Conservation (phyloP, 53 echinoderm and acorn worm species). For the Stichopus horrens region DNA sequence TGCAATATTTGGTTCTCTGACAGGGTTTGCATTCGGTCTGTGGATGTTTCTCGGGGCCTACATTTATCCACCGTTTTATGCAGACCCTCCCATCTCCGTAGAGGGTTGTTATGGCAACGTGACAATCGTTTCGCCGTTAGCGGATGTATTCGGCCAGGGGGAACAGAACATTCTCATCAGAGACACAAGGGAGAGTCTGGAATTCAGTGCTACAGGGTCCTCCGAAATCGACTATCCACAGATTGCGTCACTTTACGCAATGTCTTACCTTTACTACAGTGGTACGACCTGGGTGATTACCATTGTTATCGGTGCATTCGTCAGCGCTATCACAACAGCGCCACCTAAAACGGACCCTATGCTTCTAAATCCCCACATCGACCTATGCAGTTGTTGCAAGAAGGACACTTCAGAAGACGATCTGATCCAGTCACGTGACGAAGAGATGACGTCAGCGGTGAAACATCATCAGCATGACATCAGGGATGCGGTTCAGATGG, state of each 20-base stretch:
- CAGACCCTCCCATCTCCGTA: conserved; percentile 14
- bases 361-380: conserved; percentile 25
- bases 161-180: not conserved
- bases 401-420: not conserved
- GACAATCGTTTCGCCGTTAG: conserved; percentile 9
- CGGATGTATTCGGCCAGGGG: not conserved
- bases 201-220: not conserved
- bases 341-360: conserved; percentile 3
- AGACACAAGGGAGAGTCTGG: not conserved
- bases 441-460: not conserved
- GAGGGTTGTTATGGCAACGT: conserved; percentile 21
- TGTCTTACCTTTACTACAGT: conserved; percentile 49
- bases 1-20: conserved; percentile 22
- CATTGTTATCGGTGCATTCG: conserved; percentile 9
- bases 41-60: conserved; percentile 37
- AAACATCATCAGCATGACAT: not conserved
- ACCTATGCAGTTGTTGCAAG: conserved; percentile 2
- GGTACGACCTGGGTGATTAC: conserved; percentile 26
- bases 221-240: not conserved
- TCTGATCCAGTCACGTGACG: not conserved
- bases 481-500: conserved; percentile 15
- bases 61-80: conserved; percentile 23
- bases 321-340: conserved; percentile 36
- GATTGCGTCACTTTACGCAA: conserved; percentile 11
- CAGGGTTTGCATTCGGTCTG: conserved; percentile 33